Evolutionary conservation across 2,888 invertebrate genomes (phyloP).

Genomic region (Deilephila elpenor): DNA sequence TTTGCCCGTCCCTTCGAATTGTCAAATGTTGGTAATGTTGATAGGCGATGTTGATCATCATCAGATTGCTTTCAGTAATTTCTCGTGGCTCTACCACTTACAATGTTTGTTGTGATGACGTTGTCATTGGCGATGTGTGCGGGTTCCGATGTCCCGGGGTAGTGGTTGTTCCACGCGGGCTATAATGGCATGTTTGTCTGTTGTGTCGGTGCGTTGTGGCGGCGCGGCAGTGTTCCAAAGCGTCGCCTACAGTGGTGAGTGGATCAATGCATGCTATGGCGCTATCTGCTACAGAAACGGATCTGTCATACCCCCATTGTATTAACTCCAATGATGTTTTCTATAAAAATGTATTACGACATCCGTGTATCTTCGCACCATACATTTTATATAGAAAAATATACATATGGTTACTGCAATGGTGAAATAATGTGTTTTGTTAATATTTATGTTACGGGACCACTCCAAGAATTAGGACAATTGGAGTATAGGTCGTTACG

Average conservation of each 20-base stretch:
- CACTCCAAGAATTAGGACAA: slow-evolving; percentile 66
- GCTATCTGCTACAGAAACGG: slow-evolving; percentile 45
- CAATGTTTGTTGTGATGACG: no score
- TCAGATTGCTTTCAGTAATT: no score
- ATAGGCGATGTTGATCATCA: no score
- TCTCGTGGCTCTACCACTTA: no score
- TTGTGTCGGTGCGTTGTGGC: slow-evolving; percentile 82
- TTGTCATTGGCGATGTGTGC: background rate
- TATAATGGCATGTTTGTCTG: slow-evolving; percentile 83
- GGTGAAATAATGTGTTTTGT: slow-evolving; percentile 31
- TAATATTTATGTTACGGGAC: slow-evolving; percentile 47
- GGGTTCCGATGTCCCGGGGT: slow-evolving; percentile 38
- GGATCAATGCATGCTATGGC: slow-evolving; percentile 80
- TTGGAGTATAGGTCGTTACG: slow-evolving; percentile 59
- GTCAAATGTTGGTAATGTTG: no score
- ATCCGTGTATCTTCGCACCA: slow-evolving; percentile 1
- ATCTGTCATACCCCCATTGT: background rate
- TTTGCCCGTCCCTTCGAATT: no score
- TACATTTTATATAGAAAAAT: slow-evolving; percentile 13
- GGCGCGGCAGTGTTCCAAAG: slow-evolving; percentile 94
- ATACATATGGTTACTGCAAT: background rate
- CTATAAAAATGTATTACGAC: background rate
- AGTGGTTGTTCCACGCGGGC: slow-evolving; percentile 53
- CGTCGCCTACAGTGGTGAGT: slow-evolving; percentile 98
- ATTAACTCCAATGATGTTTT: slow-evolving; percentile 8